Conservation (phyloP, 2,888 invertebrate species). For the Tethea ocularis region DNA sequence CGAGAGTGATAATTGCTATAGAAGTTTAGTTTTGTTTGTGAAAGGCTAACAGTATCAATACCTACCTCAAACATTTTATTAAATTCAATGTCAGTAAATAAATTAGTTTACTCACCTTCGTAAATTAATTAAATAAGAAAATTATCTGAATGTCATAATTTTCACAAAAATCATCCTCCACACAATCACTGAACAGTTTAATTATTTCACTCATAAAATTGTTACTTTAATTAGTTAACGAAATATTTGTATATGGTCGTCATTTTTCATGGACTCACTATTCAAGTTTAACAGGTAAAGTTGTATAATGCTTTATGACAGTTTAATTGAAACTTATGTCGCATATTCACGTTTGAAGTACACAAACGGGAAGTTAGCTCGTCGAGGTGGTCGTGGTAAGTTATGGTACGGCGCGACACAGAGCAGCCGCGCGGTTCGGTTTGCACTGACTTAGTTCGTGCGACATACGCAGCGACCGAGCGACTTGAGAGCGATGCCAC, state of each 20-base stretch:
- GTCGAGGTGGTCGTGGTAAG: constrained; percentile 53
- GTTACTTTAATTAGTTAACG: constrained; percentile 42
- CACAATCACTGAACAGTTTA: constrained; percentile 54
- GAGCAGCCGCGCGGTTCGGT: constrained; percentile 49
- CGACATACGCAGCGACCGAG: constrained; percentile 48
- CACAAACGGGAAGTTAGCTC: constrained; percentile 51
- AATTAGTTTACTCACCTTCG: not conserved
- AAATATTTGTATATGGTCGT: constrained; percentile 47
- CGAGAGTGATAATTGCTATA: too few relatives aligned
- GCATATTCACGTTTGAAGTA: constrained; percentile 37
- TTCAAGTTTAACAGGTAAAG: constrained; percentile 44
- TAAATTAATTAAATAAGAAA: not conserved
- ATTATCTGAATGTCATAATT: not conserved
- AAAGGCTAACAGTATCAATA: too few relatives aligned
- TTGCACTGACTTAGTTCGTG: constrained; percentile 58
- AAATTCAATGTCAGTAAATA: too few relatives aligned
- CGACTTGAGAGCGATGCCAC: constrained; percentile 61
- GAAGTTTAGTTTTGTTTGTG: too few relatives aligned
- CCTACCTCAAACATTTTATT: too few relatives aligned
- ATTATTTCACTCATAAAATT: constrained; percentile 57
- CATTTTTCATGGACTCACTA: constrained; percentile 48
- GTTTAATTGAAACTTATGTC: constrained; percentile 57
- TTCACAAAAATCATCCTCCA: constrained; percentile 24
- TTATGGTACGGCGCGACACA: constrained; percentile 56
- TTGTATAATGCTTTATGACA: constrained; percentile 56